Base-by-base conservation (phyloP, 1,140 invertebrate genomes). In the Oncopeltus fasciatus region DNA sequence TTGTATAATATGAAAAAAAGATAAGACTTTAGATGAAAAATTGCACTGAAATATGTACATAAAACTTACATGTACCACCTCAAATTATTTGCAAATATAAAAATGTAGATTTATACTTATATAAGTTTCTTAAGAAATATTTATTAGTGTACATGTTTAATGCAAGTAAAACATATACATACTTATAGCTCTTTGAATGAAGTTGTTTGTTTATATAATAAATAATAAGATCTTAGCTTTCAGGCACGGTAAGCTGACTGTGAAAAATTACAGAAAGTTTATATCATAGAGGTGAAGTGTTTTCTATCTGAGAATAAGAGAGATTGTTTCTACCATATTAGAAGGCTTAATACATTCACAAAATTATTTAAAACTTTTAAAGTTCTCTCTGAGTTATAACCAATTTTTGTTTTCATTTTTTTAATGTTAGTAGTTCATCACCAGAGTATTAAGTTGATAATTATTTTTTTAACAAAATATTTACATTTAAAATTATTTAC, bases 1-100 rank as follows among this genome's bases (percentile, higher is more conserved):
- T 62, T 56, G 59, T 60, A 66, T 53, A 62, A 63, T 60, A 59
- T 63, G 62, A 60, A 66, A 66, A 60, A 58, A 58, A 63, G 60
- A 51, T 47, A 16, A 31, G 26, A 26, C 16, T 29, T 28, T 20
- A 57, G 56, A 38, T 57, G 31, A 31, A 49, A 59, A 57, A 64
- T 64, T 59, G 63, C 63, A 64, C 63, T 64, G 47, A 61, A 64
- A 57, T 64, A 57, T 60, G 43, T 57, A 46, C 49, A 53, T 12
- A 53, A 53, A 24, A 53, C 14, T 47, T 44, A 61, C 26, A 47
- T 26, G 27, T n/a, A 47, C 24, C 29, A 26, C 11, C 27, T 27
- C 21, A 61, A 47, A 46, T 61, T 61, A 61, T 61, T 47, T 61
- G 47, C 47, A 47, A 47, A 61, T 61, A 61, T 49, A 61, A 47